Base-by-base conservation (phyloP, 2,113 vertebrate genomes). In the Ophiodon elongatus region DNA sequence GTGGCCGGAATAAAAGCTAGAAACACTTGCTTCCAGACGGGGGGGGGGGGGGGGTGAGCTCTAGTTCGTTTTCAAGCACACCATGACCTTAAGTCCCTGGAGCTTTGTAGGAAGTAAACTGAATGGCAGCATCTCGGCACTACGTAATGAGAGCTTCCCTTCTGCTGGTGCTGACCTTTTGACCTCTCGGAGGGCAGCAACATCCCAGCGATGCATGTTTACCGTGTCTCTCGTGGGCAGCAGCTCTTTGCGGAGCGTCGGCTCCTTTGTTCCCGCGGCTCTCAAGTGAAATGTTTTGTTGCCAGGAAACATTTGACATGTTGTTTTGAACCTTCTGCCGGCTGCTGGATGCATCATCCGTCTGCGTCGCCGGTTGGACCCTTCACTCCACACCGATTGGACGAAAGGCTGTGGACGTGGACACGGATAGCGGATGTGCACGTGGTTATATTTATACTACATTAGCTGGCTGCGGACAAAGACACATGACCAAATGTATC, bases 241-340 rank as follows among this genome's bases (percentile, higher is more conserved):
- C 27, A 17, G 19, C n/a, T 8, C 19, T 2, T 62, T 27, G 23
- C 47, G 21, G 50, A 47, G 63, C 17, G n/a, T 62, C 4, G 2
- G 10, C 52, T 14, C 23, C 35, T 6, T 35, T 41, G 52, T 35
- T 52, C 43, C 10, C n/a, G 29, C 2, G 19, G 65, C 29, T 37
- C 69, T 74, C 9, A 31, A 74, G n/a, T 23, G 37, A 84, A 74
- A 63, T 3, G 8, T 50, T 41, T 33, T 80, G 76, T 80, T 80
- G 47, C 77, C 68, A 77, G 81, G 77, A 76, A 62, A 50, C 31
- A 31, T 54, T 54, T 39, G 43, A 56, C 33, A 25, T 63, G 13
- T 37, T 23, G 37, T 39, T 71, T 63, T 74, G 6, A 45, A 19
- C 52, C 11, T 52, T 66, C 43, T 39, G 3, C 29, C 2, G 8